Evolutionary conservation across 2,888 invertebrate species (phyloP), one percentile per base, ranked within the genome.

Genomic region (Synergus itoensis): DNA sequence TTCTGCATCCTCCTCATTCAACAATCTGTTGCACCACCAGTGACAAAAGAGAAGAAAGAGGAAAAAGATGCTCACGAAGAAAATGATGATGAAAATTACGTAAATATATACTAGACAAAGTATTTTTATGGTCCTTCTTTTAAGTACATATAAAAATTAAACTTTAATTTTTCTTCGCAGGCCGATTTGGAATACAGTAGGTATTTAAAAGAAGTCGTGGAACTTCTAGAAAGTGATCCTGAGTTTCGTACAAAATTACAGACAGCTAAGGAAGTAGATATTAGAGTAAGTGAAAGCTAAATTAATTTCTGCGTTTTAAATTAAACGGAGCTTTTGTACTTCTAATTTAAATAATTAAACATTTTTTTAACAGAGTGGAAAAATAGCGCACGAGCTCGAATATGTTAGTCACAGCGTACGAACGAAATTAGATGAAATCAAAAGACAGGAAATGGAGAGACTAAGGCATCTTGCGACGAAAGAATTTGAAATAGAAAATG

Each of bases 131-230:
- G 36, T 7, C 5, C 14, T 41, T 69, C 14, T 62, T 62, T 18
- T 28, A 62, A 62, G 4, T 16, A 62, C 12, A 21, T 62, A 62
- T 11, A 63, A 64, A 9, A 64, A 4, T 21, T 40, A 11, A 36
- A 21, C 8, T 67, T 41, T n/a, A 1, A 60, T 40, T 14, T 21
- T n/a, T 21, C 4, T 62, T 76, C 12, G 9, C 21, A 60, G 43
- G 12, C 14, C 5, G 3, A 41, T 11, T n/a, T 76, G 92, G 96
- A 97, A 90, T 99, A 99, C 92, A 96, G 97, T 85, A 93, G 97
- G 64, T 99, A 99, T 90, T 92, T 99, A 64, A 95, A 96, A 85
- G 98, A 99, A 93, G 97, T 99, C 0, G 97, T 99, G 0, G 95
- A 96, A 88, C 95, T 96, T 0, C 92, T 99, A 41, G 99, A 99